Percentiles rank a stretch among this genome's conserved stretches.
Evolutionary conservation across 2,113 vertebrate species (phyloP).

Genomic region (Gymnogyps californianus): DNA sequence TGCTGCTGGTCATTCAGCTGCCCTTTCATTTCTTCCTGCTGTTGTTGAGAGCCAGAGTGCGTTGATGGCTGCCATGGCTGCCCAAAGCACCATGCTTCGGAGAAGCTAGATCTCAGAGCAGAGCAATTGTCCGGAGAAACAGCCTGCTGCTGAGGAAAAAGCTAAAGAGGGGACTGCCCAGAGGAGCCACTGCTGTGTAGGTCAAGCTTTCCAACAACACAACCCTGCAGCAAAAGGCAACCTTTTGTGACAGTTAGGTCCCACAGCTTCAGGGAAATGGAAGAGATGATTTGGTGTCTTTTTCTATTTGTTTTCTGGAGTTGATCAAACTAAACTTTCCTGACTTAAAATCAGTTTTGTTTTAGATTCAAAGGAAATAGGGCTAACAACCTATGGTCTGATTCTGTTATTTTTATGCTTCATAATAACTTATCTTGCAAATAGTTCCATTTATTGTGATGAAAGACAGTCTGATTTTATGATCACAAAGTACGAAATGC

Average conservation of each 20-base stretch:
- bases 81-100: not conserved
- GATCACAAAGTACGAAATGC: not conserved
- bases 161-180: not conserved
- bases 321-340: not conserved
- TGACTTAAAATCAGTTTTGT: conserved; percentile 2
- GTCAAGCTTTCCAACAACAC: not conserved
- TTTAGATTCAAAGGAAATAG: not conserved
- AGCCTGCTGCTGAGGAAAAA: not conserved
- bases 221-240: not conserved
- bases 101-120: not conserved
- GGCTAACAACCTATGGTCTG: not conserved
- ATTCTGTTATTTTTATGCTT: not conserved
- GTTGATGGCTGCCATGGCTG: not conserved
- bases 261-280: not conserved
- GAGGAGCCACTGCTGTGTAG: not conserved
- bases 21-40: not conserved
- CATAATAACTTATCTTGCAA: not conserved
- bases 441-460: not conserved
- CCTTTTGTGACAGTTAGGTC: conserved; percentile 20
- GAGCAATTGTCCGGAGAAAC: not conserved
- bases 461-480: not conserved
- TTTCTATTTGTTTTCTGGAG: conserved; percentile 10
- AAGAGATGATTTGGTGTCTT: conserved; percentile 22
- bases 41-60: not conserved
- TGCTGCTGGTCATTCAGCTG: not conserved